Evolutionary conservation across 2,797 vertebrate genomes (phyloP).

Genomic region (Thamnophis elegans): DNA sequence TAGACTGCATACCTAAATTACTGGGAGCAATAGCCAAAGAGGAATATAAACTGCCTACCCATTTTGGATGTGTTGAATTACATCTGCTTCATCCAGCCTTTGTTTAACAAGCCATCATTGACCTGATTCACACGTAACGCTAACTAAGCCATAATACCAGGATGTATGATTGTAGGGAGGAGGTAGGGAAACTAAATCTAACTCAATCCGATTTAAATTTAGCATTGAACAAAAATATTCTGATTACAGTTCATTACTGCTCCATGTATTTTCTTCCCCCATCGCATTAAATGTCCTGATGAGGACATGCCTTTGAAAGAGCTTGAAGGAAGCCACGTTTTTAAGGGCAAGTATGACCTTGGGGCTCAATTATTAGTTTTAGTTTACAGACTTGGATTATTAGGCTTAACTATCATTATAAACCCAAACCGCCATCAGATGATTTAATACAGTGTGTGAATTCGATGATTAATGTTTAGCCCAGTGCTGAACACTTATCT

Average conservation of each 20-base stretch:
- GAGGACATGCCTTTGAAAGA: background rate
- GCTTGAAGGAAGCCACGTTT: background rate
- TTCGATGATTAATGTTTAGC: background rate
- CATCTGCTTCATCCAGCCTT: background rate
- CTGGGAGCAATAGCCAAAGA: background rate
- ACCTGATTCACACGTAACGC: background rate
- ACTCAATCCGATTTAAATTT: background rate
- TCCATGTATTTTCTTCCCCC: background rate
- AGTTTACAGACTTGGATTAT: background rate
- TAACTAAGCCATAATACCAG: background rate
- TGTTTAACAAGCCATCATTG: background rate
- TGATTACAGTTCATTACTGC: background rate
- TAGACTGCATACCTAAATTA: background rate
- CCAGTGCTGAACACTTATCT: background rate
- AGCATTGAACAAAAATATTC: background rate
- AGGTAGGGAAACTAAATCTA: background rate
- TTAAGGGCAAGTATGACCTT: background rate
- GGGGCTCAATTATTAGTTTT: background rate
- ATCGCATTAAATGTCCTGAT: background rate
- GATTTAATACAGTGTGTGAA: background rate
- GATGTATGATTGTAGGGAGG: background rate
- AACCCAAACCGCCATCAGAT: background rate
- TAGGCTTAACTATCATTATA: background rate
- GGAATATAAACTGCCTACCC: background rate
- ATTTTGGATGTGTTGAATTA: background rate